Conservation (phyloP, 2,797 vertebrate genomes). For the Sebastolobus alascanus region DNA sequence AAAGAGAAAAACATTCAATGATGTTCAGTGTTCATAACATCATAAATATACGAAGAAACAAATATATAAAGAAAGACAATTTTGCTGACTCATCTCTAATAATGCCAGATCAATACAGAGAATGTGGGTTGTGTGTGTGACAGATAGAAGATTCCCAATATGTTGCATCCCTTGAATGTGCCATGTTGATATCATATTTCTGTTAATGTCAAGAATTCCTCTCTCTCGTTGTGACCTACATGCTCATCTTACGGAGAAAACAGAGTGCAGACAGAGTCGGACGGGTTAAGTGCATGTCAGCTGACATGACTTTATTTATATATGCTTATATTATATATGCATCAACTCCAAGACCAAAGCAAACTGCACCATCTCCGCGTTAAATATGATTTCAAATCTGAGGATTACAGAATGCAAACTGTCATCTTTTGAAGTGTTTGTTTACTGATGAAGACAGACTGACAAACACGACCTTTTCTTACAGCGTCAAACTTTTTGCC, state of each 20-base stretch:
- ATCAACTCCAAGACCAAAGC: neutral
- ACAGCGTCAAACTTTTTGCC: neutral
- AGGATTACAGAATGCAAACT: neutral
- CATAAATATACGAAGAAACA: neutral
- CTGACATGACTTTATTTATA: constrained; percentile 18
- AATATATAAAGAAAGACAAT: neutral
- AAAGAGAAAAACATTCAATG: neutral
- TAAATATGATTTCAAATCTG: neutral
- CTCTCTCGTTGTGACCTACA: constrained; percentile 34
- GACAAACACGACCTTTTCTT: neutral
- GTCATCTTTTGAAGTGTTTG: neutral
- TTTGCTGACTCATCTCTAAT: neutral
- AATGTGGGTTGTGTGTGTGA: neutral
- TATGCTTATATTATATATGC: neutral
- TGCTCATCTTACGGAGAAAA: constrained; percentile 4
- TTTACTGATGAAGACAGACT: neutral
- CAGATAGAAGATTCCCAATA: too few species aligned
- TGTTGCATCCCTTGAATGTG: neutral
- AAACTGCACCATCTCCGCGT: constrained; percentile 20
- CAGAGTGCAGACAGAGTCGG: neutral
- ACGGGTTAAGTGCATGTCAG: constrained; percentile 9
- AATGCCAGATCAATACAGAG: neutral
- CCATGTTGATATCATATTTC: constrained; percentile 31
- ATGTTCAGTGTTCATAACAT: neutral
- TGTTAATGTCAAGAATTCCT: constrained; percentile 14